Percentiles rank a stretch among this genome's conserved stretches.
These are phyloP conservation scores for Megaustenia siamemsis DNA, from an alignment of 2,888 invertebrate genomes.

Conservation along the genomic window DNA sequence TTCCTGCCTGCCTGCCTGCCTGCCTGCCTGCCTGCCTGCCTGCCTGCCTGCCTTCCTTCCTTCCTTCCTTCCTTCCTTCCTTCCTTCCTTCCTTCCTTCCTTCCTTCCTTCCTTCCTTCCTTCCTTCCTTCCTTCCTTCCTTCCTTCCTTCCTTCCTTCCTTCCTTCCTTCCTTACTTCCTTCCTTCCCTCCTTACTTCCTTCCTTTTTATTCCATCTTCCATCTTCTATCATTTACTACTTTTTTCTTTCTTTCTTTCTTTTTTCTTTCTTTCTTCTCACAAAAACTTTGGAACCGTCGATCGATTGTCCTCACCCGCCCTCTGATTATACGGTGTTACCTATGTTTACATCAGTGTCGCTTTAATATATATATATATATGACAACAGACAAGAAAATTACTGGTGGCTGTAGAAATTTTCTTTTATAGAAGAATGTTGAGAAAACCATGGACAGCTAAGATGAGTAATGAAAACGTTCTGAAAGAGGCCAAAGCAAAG, in stretches of 20 bases:
- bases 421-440: too few species aligned
- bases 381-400: too few species aligned
- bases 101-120: neutral
- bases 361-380: too few species aligned
- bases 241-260: neutral
- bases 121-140: neutral
- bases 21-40: neutral
- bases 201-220: conserved; percentile 4
- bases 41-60: neutral
- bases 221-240: neutral
- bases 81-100: neutral
- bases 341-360: too few species aligned
- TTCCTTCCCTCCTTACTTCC: neutral
- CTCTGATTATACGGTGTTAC: too few species aligned
- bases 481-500: too few species aligned
- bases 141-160: neutral
- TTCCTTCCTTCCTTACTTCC: neutral
- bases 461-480: too few species aligned
- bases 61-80: neutral
- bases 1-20: neutral
- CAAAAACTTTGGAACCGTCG: too few species aligned
- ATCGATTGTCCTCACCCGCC: too few species aligned
- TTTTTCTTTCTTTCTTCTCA: neutral
- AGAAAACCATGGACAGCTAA: too few species aligned
- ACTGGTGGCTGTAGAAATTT: too few species aligned